Evolutionary conservation across 1,140 invertebrate species (phyloP), one percentile per base, ranked within the genome.

Genomic region (Dreissena rostriformis): DNA sequence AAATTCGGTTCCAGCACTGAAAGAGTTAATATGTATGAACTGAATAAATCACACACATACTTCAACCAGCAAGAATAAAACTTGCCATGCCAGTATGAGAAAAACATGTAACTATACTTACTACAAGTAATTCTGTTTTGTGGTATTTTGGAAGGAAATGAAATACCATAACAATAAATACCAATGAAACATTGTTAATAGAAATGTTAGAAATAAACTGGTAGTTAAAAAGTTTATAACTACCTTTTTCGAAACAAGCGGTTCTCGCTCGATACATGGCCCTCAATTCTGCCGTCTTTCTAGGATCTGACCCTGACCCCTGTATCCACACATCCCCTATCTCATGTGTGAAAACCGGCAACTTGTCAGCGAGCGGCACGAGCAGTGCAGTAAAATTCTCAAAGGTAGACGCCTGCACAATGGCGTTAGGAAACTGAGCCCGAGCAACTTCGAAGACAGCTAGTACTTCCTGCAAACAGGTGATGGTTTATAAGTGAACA

Each of bases 311-410:
- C 24, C 86, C 82, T 55, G 88, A 82, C 63, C 91, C 91, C 55
- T 90, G 85, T 28, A 91, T 91, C 91, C 91, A 91, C 1, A 89
- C 90, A 85, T 91, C 91, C 15, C 91, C 90, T 29, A 91, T 89
- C 70, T 91, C 90, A 55, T 90, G 77, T 15, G 81, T 79, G 11
- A 90, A 65, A 6, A 89, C 84, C 39, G 90, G 90, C 19, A 91
- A 78, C 39, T 85, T 79, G 10, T 72, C 75, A 77, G 84, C 84
- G n/a, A 86, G 73, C 19, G 84, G 71, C 24, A 83, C 22, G 24
- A 88, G 28, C 24, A 80, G 75, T 49, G 61, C 78, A 52, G 88
- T 73, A 78, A 90, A 90, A n/a, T 86, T 71, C 22, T 90, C 90
- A 80, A 91, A 88, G 14, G 82, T 86, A 29, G 88, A 88, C 24